Evolutionary conservation across 2,797 vertebrate species (phyloP).

Genomic region (Oreochromis grahami): DNA sequence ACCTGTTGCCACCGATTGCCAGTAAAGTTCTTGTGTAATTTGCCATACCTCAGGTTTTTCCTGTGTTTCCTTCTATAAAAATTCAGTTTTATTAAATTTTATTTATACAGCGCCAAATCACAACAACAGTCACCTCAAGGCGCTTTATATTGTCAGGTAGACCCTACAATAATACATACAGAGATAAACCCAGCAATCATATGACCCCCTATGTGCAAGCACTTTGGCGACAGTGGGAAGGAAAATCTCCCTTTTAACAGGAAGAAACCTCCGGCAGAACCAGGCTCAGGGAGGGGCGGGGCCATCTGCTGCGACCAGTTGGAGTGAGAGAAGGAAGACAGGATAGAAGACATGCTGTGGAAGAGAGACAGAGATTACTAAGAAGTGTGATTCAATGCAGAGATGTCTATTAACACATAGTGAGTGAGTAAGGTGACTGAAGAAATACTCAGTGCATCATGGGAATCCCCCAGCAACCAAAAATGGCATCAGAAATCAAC

Average conservation of each 20-base stretch:
- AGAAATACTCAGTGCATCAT: not conserved
- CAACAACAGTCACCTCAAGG: not conserved
- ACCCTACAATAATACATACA: not conserved
- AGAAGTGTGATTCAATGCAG: not conserved
- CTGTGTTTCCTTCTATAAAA: fast-evolving
- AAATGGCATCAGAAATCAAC: not conserved
- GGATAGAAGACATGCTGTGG: not conserved
- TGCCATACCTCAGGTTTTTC: not conserved
- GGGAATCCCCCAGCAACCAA: not conserved
- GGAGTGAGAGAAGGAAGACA: not conserved
- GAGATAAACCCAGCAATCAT: fast-evolving
- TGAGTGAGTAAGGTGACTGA: not conserved
- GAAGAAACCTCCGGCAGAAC: not conserved
- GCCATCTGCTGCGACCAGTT: no score
- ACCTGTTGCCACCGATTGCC: not conserved
- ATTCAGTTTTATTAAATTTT: not conserved
- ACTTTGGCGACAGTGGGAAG: not conserved
- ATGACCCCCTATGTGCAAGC: not conserved
- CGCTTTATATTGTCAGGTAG: not conserved
- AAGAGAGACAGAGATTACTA: not conserved
- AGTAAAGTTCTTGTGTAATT: not conserved
- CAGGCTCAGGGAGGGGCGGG: not conserved
- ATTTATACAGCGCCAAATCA: fast-evolving
- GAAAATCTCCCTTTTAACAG: not conserved
- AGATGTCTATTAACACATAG: not conserved